These are phyloP conservation scores for Sipha flava DNA, from an alignment of 1,140 invertebrate genomes.

Conservation along the genomic window DNA sequence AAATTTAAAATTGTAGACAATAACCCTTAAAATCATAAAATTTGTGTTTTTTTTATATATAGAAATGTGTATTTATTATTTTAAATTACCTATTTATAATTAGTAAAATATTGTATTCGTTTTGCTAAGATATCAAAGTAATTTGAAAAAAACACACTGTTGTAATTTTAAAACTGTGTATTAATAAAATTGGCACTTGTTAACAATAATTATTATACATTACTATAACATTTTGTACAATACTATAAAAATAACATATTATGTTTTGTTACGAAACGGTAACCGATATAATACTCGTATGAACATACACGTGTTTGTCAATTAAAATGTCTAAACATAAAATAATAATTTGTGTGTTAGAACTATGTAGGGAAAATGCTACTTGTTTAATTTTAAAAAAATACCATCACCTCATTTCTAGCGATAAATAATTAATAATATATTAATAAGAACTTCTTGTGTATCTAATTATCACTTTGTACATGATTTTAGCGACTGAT, in stretches of 20 bases:
- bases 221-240: constrained; percentile 7
- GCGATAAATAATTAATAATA: background rate
- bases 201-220: background rate
- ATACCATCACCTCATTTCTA: background rate
- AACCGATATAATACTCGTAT: background rate
- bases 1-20: constrained; percentile 10
- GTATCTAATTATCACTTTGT: background rate
- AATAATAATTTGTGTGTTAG: background rate
- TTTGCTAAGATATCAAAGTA: background rate
- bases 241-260: background rate
- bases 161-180: background rate
- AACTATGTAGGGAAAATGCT: background rate
- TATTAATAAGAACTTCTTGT: constrained; percentile 1
- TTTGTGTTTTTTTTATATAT: background rate
- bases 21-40: background rate
- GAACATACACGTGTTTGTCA: background rate
- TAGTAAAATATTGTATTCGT: background rate
- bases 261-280: background rate
- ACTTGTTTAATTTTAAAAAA: background rate
- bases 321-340: background rate
- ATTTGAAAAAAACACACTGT: background rate
- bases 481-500: constrained; percentile 15
- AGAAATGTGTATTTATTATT: background rate
- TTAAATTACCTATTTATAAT: background rate
- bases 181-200: background rate